These are phyloP conservation scores for Anthoptus insignis DNA, from an alignment of 2,888 invertebrate genomes.

Conservation along the genomic window DNA sequence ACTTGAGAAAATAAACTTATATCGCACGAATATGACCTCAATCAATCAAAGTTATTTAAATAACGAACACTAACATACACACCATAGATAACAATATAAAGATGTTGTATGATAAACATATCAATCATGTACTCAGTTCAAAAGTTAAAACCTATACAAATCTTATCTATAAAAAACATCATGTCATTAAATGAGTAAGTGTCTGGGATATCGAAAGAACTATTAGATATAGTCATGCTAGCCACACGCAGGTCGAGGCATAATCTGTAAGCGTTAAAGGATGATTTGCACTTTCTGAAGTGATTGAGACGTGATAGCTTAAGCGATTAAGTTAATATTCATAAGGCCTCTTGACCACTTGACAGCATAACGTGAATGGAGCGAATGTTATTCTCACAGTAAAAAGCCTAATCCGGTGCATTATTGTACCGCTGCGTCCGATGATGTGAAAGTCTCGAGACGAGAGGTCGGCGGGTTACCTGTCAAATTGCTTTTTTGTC, in stretches of 20 bases:
- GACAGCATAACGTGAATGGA: constrained; percentile 36
- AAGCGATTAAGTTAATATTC: constrained; percentile 57
- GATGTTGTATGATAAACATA: not conserved
- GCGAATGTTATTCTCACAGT: constrained; percentile 51
- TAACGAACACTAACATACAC: not conserved
- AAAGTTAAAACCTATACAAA: not conserved
- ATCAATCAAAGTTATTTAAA: not conserved
- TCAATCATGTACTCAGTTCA: not conserved
- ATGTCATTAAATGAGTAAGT: not conserved
- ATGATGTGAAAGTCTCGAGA: constrained; percentile 64
- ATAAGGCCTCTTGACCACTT: constrained; percentile 50
- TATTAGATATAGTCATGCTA: not conserved
- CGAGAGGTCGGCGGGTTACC: constrained; percentile 67
- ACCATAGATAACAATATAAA: not conserved
- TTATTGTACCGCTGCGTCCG: constrained; percentile 56
- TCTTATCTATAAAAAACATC: not conserved
- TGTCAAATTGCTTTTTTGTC: constrained; percentile 61
- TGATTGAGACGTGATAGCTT: constrained; percentile 58
- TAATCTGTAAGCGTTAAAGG: constrained; percentile 37
- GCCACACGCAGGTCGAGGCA: constrained; percentile 7
- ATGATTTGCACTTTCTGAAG: constrained; percentile 60
- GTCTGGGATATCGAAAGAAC: not conserved
- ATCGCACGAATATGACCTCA: not conserved
- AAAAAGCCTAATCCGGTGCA: constrained; percentile 59
- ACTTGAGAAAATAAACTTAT: not conserved